These are phyloP conservation scores for Anabas testudineus DNA, from an alignment of 2,797 vertebrate species.

Conservation along the genomic window DNA sequence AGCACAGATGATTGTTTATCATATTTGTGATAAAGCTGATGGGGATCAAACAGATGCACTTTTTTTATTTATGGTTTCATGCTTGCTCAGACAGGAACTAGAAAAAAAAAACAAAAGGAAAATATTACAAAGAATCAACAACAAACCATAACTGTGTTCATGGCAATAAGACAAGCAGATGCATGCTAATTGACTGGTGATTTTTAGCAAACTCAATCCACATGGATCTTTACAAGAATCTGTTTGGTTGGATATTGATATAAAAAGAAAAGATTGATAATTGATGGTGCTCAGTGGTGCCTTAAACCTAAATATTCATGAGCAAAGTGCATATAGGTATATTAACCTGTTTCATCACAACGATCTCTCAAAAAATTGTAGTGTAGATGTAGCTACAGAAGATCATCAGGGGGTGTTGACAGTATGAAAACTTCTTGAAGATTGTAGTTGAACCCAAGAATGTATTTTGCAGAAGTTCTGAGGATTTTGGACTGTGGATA, in stretches of 20 bases:
- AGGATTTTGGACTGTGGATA: background rate
- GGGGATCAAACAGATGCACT: conserved; percentile 45
- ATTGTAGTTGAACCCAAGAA: too few species aligned
- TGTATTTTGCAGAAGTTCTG: background rate
- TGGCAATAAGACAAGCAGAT: background rate
- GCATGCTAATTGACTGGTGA: background rate
- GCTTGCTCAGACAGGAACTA: background rate
- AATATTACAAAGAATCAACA: too few species aligned
- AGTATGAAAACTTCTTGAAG: too few species aligned
- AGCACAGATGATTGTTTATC: conserved; percentile 55
- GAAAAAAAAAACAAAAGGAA: background rate
- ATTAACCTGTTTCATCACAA: too few species aligned
- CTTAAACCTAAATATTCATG: too few species aligned
- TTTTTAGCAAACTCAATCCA: background rate
- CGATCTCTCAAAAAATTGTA: too few species aligned
- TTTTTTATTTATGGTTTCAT: conserved; percentile 35
- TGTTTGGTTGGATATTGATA: too few species aligned
- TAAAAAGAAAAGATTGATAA: too few species aligned
- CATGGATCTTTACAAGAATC: background rate
- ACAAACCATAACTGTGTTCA: background rate
- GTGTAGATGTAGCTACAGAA: too few species aligned
- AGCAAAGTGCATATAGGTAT: too few species aligned
- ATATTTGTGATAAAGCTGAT: conserved; percentile 51
- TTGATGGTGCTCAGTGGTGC: too few species aligned
- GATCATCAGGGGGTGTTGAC: too few species aligned